Evolutionary conservation across 92 coral and sea anemone genomes (phyloP).

Genomic region (Metridium senile): DNA sequence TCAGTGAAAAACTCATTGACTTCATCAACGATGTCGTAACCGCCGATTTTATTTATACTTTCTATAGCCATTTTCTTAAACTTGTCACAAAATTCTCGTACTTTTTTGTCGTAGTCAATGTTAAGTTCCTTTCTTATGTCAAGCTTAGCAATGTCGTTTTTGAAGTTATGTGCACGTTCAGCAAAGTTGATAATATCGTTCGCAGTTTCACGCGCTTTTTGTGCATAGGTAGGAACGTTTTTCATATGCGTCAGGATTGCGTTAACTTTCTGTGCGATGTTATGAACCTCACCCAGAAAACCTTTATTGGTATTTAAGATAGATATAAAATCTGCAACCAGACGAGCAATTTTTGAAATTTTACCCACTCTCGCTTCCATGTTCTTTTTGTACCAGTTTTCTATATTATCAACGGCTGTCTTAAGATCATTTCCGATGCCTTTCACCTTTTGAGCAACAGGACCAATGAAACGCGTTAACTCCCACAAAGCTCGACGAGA

Average conservation of each 20-base stretch:
- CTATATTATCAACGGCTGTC: slow-evolving; percentile 76
- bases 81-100: slow-evolving; percentile 77
- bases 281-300: slow-evolving; percentile 65
- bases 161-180: slow-evolving; percentile 65
- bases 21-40: slow-evolving; percentile 61
- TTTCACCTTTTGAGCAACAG: slow-evolving; percentile 58
- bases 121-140: slow-evolving; percentile 67
- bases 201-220: slow-evolving; percentile 80
- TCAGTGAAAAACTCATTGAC: slow-evolving; percentile 70
- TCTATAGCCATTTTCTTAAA: slow-evolving; percentile 66
- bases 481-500: slow-evolving; percentile 73
- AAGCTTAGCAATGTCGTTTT: slow-evolving; percentile 78
- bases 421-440: slow-evolving; percentile 68
- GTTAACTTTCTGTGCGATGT: slow-evolving; percentile 68
- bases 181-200: slow-evolving; percentile 84
- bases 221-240: slow-evolving; percentile 81
- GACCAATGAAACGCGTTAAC: slow-evolving; percentile 72
- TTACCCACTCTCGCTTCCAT: slow-evolving; percentile 79
- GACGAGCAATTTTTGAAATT: slow-evolving; percentile 72
- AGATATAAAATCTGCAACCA: slow-evolving; percentile 82
- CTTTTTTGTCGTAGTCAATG: slow-evolving; percentile 68
- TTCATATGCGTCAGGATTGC: slow-evolving; percentile 61
- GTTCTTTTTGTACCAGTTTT: slow-evolving; percentile 82
- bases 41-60: slow-evolving; percentile 66
- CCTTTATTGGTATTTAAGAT: slow-evolving; percentile 80